Base-by-base conservation (phyloP, 2,113 vertebrate genomes). In the Thalassoma bifasciatum region DNA sequence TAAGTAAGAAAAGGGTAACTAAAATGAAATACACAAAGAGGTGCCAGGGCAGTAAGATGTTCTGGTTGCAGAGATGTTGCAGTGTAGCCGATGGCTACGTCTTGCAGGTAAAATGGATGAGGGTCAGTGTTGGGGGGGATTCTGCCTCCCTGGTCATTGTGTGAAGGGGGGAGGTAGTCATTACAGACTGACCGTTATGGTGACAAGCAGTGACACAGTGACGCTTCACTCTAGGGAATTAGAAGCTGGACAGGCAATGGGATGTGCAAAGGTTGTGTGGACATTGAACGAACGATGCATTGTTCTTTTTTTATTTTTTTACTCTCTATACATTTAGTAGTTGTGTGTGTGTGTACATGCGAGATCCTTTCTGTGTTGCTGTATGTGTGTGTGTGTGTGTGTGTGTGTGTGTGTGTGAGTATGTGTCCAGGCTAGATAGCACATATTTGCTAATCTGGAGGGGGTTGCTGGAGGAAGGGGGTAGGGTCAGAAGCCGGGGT, bases 361-460 rank as follows among this genome's bases (percentile, higher is more conserved):
- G 81, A 69, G 67, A 57, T 51, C 66, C 49, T 46, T 66, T 72
- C 44, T 67, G 38, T 64, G 53, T 61, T 53, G 37, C 24, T 7
- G 38, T 60, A 37, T 77, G 30, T 5, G 69, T n/a, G n/a, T n/a
- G n/a, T n/a, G 4, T 17, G 40, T 16, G 30, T 30, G 30, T 30
- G 30, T 30, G 30, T 7, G 38, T 60, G 37, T 36, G 53, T 59
- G 72, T 76, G 65, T 80, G 68, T 49, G 71, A 36, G 75, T 79
- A 79, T 85, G 86, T 83, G 77, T 84, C 59, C 56, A 64, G 56
- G 70, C 79, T 46, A 80, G 89, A 88, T 81, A 84, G 75, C 77
- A 84, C 75, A 80, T 77, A 82, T 90, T 91, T 89, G 89, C 88
- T 91, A 90, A 91, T 90, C 81, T 90, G 71, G 64, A 77, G 73